Evolutionary conservation across 2,113 vertebrate genomes (phyloP).

Genomic region (Fregata magnificens): DNA sequence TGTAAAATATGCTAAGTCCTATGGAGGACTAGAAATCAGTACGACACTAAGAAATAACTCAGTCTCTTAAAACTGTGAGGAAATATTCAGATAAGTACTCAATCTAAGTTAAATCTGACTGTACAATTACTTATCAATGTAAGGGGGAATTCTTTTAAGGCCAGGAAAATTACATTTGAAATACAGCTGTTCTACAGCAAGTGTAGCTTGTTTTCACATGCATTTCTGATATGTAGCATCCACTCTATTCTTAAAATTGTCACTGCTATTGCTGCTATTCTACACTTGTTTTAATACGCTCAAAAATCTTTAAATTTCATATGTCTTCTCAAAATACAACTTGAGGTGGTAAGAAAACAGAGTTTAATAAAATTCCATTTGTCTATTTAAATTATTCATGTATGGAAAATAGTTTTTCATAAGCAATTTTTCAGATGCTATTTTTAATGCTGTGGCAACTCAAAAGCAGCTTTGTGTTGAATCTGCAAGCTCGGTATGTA

Average conservation of each 20-base stretch:
- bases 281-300: not conserved
- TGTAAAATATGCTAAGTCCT: not conserved
- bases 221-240: not conserved
- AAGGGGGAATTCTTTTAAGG: not conserved
- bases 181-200: not conserved
- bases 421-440: conserved; percentile 30
- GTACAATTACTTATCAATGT: not conserved
- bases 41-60: not conserved
- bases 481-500: not conserved
- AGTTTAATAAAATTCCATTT: conserved; percentile 1
- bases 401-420: not conserved
- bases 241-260: not conserved
- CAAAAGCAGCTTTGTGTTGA: conserved; percentile 49
- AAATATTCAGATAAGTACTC: not conserved
- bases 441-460: conserved; percentile 40
- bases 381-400: conserved; percentile 2
- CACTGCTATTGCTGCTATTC: not conserved
- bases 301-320: not conserved
- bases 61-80: not conserved
- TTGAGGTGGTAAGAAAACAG: not conserved
- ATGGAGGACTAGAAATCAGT: not conserved
- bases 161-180: not conserved
- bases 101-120: not conserved
- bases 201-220: not conserved
- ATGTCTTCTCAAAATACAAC: not conserved